Evolutionary conservation across 2,113 vertebrate species (phyloP).

Genomic region (Chionodraco myersi): DNA sequence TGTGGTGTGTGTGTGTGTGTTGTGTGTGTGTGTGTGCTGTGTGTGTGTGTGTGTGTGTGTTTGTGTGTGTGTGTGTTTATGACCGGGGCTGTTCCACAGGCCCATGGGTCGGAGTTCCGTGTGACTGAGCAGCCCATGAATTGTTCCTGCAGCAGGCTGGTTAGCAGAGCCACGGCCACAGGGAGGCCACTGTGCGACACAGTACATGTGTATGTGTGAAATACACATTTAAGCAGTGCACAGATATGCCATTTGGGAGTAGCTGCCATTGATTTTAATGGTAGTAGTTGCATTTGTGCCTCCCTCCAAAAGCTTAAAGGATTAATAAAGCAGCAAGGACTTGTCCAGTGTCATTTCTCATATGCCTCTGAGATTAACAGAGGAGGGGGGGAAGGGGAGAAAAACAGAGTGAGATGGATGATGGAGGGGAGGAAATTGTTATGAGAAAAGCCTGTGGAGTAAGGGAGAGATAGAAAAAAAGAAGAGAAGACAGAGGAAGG

Average conservation of each 20-base stretch:
- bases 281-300: slow-evolving; percentile 66
- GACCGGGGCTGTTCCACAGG: slow-evolving; percentile 61
- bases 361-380: slow-evolving; percentile 65
- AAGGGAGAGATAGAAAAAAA: neutral
- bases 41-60: slow-evolving; percentile 62
- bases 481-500: slow-evolving; percentile 19
- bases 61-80: slow-evolving; percentile 69
- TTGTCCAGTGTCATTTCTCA: slow-evolving; percentile 73
- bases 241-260: slow-evolving; percentile 66
- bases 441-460: slow-evolving; percentile 52
- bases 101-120: slow-evolving; percentile 71
- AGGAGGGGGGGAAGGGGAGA: slow-evolving; percentile 31
- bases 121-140: slow-evolving; percentile 73
- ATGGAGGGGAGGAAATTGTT: slow-evolving; percentile 53
- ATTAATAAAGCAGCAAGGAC: slow-evolving; percentile 77
- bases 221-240: slow-evolving; percentile 57
- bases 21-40: slow-evolving; percentile 59
- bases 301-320: slow-evolving; percentile 74
- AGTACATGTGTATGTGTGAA: slow-evolving; percentile 6
- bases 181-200: slow-evolving; percentile 26
- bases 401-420: slow-evolving; percentile 61
- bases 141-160: slow-evolving; percentile 67
- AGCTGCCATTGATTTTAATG: slow-evolving; percentile 70
- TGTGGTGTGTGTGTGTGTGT: slow-evolving; percentile 13
- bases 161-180: slow-evolving; percentile 60